Conservation (phyloP, 1,140 invertebrate species). For the Achroia grisella region DNA sequence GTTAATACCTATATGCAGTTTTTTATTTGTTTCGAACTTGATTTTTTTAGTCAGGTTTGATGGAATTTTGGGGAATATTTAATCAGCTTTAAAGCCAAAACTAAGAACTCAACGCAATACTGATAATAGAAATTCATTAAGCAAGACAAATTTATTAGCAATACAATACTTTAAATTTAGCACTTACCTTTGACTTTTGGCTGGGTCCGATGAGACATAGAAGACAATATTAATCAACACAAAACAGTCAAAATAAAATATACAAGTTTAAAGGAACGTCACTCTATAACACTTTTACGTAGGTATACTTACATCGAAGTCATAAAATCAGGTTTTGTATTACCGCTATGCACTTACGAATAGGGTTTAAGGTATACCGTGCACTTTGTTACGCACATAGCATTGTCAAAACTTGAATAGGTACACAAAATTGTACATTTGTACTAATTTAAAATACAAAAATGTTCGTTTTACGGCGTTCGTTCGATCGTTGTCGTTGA, state of each 20-base stretch:
- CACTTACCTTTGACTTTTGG: constrained; percentile 2
- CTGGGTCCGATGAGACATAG: not conserved
- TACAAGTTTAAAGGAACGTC: not conserved
- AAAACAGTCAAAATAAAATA: no score
- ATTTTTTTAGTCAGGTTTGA: no score
- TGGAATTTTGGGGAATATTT: no score
- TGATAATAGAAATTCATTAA: no score
- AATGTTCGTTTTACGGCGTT: constrained; percentile 13
- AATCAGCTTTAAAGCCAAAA: no score
- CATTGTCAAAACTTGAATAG: not conserved
- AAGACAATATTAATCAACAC: not conserved
- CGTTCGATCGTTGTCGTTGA: constrained; percentile 26
- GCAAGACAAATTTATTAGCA: no score
- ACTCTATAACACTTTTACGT: not conserved
- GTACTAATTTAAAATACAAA: not conserved
- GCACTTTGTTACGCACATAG: not conserved
- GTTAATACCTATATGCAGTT: no score
- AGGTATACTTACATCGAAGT: not conserved
- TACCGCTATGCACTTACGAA: constrained; percentile 3
- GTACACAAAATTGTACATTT: not conserved
- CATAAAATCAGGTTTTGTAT: constrained; percentile 4
- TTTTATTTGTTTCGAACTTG: no score
- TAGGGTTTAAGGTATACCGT: not conserved
- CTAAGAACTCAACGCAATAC: no score
- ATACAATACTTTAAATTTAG: no score